Conservation (phyloP, 2,113 vertebrate genomes). For the Hydropotes inermis region DNA sequence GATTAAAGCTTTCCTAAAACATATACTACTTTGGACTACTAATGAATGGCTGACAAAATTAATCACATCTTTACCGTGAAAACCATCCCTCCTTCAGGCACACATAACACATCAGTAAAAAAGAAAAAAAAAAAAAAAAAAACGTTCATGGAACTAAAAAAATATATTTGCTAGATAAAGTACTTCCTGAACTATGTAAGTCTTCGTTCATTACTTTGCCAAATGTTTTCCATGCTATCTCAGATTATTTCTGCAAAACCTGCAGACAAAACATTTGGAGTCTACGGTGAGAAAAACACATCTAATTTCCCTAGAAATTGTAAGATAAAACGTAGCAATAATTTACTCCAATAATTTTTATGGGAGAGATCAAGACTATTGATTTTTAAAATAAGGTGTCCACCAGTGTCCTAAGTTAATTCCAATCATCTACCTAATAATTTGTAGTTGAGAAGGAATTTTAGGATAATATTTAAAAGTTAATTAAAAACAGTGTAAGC, state of each 20-base stretch:
- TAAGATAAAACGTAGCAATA: conserved; percentile 5
- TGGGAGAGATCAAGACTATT: neutral
- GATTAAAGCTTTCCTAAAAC: neutral
- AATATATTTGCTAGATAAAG: neutral
- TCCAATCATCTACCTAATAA: conserved; percentile 52
- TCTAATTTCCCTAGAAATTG: conserved; percentile 29
- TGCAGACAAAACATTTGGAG: neutral
- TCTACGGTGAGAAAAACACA: neutral
- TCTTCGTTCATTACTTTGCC: neutral
- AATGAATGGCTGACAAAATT: neutral
- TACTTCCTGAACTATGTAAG: neutral
- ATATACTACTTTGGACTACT: neutral
- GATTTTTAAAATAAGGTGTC: conserved; percentile 49
- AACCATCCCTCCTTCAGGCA: neutral
- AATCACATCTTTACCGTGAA: neutral
- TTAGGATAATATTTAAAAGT: conserved; percentile 67
- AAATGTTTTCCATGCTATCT: neutral
- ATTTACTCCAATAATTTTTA: conserved; percentile 47
- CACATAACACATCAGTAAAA: neutral
- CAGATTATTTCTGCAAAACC: conserved; percentile 13
- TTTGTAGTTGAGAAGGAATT: conserved; percentile 63
- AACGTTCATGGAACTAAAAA: neutral
- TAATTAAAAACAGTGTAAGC: conserved; percentile 83
- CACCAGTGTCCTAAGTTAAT: conserved; percentile 29
- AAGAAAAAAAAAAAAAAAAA: neutral